A percentile compares a stretch with the other conserved stretches of the same genome.
Conservation (phyloP, 2,113 vertebrate genomes). For the Columba janthina region DNA sequence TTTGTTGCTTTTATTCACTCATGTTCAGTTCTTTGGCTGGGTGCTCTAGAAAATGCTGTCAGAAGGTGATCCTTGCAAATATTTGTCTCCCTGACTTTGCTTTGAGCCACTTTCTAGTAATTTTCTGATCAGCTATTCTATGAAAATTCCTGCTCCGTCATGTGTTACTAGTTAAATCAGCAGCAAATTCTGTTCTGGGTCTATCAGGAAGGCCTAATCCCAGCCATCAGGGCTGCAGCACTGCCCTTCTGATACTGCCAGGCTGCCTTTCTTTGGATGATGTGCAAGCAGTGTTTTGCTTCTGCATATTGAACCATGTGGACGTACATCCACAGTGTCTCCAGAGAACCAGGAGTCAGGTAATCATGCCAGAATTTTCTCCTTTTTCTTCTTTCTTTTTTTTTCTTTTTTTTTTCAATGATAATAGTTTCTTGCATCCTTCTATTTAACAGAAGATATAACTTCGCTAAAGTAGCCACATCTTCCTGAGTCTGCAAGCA, state of each 20-base stretch:
- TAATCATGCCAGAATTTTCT: neutral
- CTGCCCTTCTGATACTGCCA: neutral
- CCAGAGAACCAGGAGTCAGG: neutral
- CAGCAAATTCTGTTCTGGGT: neutral
- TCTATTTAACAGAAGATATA: neutral
- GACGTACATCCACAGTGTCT: neutral
- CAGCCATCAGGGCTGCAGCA: neutral
- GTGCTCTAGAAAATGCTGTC: neutral
- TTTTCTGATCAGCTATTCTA: neutral
- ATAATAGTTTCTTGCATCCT: neutral
- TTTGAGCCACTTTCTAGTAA: conserved; percentile 6
- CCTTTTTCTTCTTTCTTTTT: neutral
- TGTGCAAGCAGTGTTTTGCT: neutral
- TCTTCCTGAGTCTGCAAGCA: neutral
- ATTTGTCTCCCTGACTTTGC: neutral
- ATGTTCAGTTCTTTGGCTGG: neutral
- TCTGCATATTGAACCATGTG: neutral
- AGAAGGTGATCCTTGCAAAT: conserved; percentile 30
- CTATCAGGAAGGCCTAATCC: neutral
- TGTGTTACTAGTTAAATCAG: conserved; percentile 26
- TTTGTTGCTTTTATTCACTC: neutral
- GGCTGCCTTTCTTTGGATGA: neutral
- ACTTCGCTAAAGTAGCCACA: neutral
- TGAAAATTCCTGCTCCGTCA: conserved; percentile 29
- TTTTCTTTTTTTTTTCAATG: neutral